These are phyloP conservation scores for Alectoris magna DNA, from an alignment of 2,797 vertebrate genomes.

Conservation along the genomic window DNA sequence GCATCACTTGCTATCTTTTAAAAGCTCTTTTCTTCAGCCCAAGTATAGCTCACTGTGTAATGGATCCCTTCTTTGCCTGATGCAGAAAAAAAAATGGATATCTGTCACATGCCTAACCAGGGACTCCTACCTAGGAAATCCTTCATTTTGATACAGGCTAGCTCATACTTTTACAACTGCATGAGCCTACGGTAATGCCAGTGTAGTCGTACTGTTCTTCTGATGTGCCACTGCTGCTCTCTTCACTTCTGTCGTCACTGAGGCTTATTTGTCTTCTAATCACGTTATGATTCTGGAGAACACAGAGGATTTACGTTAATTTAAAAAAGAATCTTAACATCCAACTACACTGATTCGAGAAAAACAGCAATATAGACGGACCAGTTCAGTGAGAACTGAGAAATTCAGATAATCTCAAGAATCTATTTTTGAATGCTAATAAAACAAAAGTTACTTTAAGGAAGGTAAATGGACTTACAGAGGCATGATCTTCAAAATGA, in stretches of 20 bases:
- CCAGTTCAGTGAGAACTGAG: neutral
- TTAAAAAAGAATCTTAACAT: neutral
- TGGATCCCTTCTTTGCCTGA: constrained; percentile 48
- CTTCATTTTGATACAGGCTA: constrained; percentile 9
- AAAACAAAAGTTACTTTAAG: neutral
- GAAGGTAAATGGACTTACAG: neutral
- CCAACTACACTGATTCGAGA: neutral
- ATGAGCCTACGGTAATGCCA: neutral
- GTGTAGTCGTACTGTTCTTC: neutral
- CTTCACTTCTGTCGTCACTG: neutral
- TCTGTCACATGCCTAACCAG: neutral
- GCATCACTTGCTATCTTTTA: constrained; percentile 69
- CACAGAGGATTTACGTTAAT: neutral
- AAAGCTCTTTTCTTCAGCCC: constrained; percentile 58
- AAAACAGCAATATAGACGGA: neutral
- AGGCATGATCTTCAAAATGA: neutral
- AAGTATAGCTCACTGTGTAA: constrained; percentile 64
- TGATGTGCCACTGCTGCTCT: neutral
- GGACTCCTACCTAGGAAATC: constrained; percentile 43
- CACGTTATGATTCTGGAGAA: neutral
- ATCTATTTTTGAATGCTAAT: neutral
- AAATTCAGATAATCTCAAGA: neutral
- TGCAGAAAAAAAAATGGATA: constrained; percentile 16
- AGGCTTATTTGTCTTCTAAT: neutral
- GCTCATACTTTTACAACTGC: constrained; percentile 43